A percentile compares a stretch with the other conserved stretches of the same genome.
Conservation (phyloP, 2,113 vertebrate species). For the Melozone crissalis region DNA sequence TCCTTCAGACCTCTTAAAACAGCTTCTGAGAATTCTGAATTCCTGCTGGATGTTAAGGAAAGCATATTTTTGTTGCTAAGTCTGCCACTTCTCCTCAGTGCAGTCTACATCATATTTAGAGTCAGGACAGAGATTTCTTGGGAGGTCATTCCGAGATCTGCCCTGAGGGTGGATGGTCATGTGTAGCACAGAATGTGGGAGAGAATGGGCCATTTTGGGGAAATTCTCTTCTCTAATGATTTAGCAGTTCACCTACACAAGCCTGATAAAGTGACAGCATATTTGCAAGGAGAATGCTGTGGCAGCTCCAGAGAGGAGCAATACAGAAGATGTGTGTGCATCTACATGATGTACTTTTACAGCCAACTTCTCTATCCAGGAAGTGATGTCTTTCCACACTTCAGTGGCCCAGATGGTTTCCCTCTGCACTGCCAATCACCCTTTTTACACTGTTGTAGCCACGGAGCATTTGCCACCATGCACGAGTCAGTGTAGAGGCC, state of each 20-base stretch:
- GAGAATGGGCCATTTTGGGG: not conserved
- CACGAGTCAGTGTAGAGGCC: not conserved
- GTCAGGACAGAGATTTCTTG: not conserved
- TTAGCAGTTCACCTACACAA: not conserved
- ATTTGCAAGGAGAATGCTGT: not conserved
- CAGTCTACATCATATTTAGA: not conserved
- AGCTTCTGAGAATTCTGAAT: not conserved
- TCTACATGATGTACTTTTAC: not conserved
- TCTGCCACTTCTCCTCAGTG: not conserved
- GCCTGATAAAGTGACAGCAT: not conserved
- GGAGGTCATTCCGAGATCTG: not conserved
- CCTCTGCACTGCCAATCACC: not conserved
- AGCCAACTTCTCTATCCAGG: not conserved
- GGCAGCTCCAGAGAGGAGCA: not conserved
- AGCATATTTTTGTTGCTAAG: not conserved
- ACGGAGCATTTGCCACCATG: not conserved
- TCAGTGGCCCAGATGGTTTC: not conserved
- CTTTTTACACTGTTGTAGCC: not conserved
- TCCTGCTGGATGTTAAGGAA: not conserved
- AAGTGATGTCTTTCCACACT: not conserved
- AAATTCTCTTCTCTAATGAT: not conserved
- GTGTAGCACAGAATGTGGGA: not conserved
- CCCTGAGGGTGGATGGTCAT: too few species aligned
- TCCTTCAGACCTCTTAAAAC: not conserved
- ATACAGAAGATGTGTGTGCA: not conserved